Conservation (phyloP, 2,113 vertebrate species). For the Prietella phreatophila region DNA sequence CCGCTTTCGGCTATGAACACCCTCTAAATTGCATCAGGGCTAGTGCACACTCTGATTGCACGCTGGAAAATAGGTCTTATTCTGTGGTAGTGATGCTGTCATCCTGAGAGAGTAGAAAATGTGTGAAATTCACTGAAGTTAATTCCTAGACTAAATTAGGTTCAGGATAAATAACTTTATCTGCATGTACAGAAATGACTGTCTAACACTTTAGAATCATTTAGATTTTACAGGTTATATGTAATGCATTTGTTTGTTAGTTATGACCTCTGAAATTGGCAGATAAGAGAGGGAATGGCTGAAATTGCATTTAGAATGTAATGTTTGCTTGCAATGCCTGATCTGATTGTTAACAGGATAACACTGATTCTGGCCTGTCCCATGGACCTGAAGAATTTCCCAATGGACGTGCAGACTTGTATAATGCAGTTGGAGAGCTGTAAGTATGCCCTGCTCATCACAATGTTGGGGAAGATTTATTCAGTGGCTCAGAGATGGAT, state of each 20-base stretch:
- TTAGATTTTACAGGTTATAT: neutral
- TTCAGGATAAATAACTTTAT: neutral
- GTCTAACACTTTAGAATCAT: neutral
- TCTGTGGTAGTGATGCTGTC: slow-evolving; percentile 54
- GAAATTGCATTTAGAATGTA: slow-evolving; percentile 30
- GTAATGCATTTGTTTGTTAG: slow-evolving; percentile 26
- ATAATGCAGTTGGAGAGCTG: slow-evolving; percentile 99
- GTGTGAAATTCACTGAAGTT: slow-evolving; percentile 17
- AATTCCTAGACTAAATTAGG: neutral
- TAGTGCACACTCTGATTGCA: slow-evolving; percentile 36
- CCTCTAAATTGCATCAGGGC: slow-evolving; percentile 58
- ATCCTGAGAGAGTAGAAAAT: slow-evolving; percentile 6
- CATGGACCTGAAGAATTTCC: slow-evolving; percentile 99
- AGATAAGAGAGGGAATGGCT: neutral
- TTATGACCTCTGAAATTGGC: slow-evolving; percentile 3
- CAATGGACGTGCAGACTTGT: slow-evolving; percentile 98
- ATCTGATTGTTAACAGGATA: slow-evolving; percentile 78
- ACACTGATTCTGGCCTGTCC: slow-evolving; percentile 94
- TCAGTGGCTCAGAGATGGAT: slow-evolving; percentile 56
- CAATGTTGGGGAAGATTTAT: slow-evolving; percentile 53
- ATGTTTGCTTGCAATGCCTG: slow-evolving; percentile 37
- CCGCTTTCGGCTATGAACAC: slow-evolving; percentile 51
- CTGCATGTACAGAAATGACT: slow-evolving; percentile 1
- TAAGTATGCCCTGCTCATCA: slow-evolving; percentile 73
- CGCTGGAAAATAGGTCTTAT: slow-evolving; percentile 60